A percentile compares a stretch with the other conserved stretches of the same genome.
phyloP scores from a whole-genome alignment of 1,140 invertebrate genomes.

The Leptinotarsa undecemlineata region DNA sequence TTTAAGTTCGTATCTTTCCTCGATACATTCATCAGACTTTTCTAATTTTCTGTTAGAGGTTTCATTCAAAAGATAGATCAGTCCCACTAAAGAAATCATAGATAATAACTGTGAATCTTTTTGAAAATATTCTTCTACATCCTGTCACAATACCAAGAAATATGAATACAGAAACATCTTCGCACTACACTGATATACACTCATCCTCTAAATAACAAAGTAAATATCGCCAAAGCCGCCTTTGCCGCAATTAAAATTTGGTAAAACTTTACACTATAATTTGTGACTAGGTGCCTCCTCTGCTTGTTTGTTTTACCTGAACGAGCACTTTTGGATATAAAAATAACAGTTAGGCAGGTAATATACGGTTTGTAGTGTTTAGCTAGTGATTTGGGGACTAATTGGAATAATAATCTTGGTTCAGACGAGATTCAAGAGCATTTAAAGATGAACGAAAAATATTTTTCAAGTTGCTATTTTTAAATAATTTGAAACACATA shows the following conservation, averaged over 20 bases:
- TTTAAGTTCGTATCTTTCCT: too few species aligned
- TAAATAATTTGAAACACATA: too few species aligned
- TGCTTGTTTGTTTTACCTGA: constrained; percentile 23
- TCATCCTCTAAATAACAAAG: background rate
- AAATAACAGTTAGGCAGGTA: constrained; percentile 17
- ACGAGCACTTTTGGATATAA: constrained; percentile 12
- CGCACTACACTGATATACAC: background rate
- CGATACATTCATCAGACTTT: too few species aligned
- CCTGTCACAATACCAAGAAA: too few species aligned
- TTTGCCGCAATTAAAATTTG: constrained; percentile 5
- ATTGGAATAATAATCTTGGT: constrained; percentile 14
- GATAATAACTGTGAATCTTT: too few species aligned
- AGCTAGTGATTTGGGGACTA: constrained; percentile 14
- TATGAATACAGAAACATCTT: background rate
- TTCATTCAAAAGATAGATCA: too few species aligned
- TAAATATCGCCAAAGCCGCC: constrained; percentile 15
- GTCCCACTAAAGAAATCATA: too few species aligned
- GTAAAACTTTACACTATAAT: constrained; percentile 15
- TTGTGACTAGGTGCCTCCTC: constrained; percentile 13
- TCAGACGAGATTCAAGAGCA: background rate
- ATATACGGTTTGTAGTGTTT: constrained; percentile 9
- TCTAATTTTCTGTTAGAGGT: too few species aligned
- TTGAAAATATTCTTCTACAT: too few species aligned
- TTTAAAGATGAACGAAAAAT: constrained; percentile 15
- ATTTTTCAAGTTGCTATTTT: background rate